Conservation (phyloP, 2,888 invertebrate genomes). For the Eurytoma californica region DNA sequence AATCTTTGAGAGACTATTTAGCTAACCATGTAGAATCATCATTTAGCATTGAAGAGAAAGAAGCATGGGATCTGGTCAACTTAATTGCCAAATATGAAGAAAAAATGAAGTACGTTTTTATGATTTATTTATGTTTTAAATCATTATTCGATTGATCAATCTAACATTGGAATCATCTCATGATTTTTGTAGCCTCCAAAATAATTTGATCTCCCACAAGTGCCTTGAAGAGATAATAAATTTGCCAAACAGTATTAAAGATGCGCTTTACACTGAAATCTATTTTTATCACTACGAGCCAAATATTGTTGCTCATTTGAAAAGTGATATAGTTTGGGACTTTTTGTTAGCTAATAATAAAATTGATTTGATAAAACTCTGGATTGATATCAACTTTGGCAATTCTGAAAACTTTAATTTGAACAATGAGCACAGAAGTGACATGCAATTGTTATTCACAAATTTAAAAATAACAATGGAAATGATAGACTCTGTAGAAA, state of each 20-base stretch:
- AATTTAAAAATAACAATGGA: conserved; percentile 78
- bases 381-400: conserved; percentile 78
- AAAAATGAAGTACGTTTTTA: conserved; percentile 62
- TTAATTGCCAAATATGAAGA: conserved; percentile 66
- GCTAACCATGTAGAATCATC: conserved; percentile 78
- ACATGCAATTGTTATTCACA: conserved; percentile 77
- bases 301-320: conserved; percentile 68
- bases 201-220: conserved; percentile 68
- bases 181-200: conserved; percentile 60
- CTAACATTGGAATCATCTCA: conserved; percentile 6
- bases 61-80: conserved; percentile 75
- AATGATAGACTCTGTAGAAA: conserved; percentile 78
- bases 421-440: conserved; percentile 26
- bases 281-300: conserved; percentile 71
- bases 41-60: conserved; percentile 68
- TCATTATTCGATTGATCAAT: not conserved
- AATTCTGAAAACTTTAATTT: conserved; percentile 54
- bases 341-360: conserved; percentile 79
- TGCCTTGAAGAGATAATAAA: conserved; percentile 69
- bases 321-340: conserved; percentile 77
- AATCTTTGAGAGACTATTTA: conserved; percentile 81
- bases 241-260: conserved; percentile 64
- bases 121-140: conserved; percentile 28
- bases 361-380: conserved; percentile 78
- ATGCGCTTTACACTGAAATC: conserved; percentile 67